phyloP scores from a whole-genome alignment of 2,113 vertebrate genomes.

The Danionella cerebrum region DNA sequence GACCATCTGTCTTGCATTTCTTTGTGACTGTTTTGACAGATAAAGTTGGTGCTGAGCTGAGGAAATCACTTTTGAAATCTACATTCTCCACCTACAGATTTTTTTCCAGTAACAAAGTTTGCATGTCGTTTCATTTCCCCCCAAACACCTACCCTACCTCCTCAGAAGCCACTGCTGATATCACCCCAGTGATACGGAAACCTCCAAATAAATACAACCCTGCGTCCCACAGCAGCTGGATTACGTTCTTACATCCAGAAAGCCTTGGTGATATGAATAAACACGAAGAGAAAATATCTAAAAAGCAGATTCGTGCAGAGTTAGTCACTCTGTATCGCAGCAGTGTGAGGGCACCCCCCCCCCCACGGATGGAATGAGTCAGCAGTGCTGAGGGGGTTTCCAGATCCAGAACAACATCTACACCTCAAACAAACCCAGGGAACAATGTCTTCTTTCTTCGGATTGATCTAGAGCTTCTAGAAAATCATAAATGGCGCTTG shows the following conservation, averaged over 20 bases:
- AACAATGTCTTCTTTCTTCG: too few species aligned
- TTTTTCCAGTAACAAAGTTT: conserved; percentile 3
- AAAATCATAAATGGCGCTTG: too few species aligned
- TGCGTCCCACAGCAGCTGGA: neutral
- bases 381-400: conserved; percentile 80
- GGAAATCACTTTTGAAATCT: neutral
- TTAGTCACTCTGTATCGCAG: conserved; percentile 34
- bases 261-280: neutral
- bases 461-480: too few species aligned
- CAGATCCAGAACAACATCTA: conserved; percentile 53
- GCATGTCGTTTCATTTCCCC: neutral
- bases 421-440: too few species aligned
- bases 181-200: neutral
- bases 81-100: neutral
- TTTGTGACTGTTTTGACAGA: conserved; percentile 8
- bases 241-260: neutral
- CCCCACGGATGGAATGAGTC: conserved; percentile 80
- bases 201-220: too few species aligned
- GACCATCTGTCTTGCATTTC: too few species aligned
- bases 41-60: neutral
- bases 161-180: conserved; percentile 22
- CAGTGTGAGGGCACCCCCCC: conserved; percentile 75
- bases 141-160: conserved; percentile 25
- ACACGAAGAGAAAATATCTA: neutral
- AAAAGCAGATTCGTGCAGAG: conserved; percentile 4